A percentile compares a stretch with the other conserved stretches of the same genome.
phyloP scores from a whole-genome alignment of 2,888 invertebrate species.

The Leptopilina drosophilae region DNA sequence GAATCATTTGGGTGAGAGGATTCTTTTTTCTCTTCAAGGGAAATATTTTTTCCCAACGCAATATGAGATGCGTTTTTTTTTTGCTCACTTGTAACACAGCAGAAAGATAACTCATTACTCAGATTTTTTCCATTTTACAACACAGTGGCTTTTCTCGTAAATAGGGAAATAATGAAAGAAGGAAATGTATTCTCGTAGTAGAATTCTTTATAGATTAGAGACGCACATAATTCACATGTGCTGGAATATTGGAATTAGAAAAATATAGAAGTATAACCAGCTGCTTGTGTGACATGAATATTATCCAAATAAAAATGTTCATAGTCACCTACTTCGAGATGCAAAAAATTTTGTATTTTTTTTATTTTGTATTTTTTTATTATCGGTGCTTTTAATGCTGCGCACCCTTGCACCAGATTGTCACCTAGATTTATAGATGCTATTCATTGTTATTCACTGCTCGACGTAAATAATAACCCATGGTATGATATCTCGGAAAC shows the following conservation, averaged over 20 bases:
- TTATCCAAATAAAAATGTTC: background rate
- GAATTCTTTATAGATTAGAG: slow-evolving; percentile 1
- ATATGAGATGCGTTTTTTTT: too few species aligned
- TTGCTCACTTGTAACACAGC: too few species aligned
- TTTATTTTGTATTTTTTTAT: background rate
- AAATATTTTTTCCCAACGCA: too few species aligned
- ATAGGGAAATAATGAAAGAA: background rate
- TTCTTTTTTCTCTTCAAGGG: too few species aligned
- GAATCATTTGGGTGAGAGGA: too few species aligned
- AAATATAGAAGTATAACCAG: background rate
- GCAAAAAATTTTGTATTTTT: background rate
- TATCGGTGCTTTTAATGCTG: slow-evolving; percentile 16
- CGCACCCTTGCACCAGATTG: slow-evolving; percentile 54
- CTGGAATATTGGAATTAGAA: background rate
- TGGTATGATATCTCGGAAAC: slow-evolving; percentile 61
- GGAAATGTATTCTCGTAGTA: background rate
- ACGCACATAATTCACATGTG: background rate
- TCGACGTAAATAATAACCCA: slow-evolving; percentile 64
- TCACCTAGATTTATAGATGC: slow-evolving; percentile 63
- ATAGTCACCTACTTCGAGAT: slow-evolving; percentile 22
- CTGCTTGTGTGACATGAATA: slow-evolving; percentile 8
- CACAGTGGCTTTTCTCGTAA: background rate
- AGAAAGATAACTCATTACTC: slow-evolving; percentile 3
- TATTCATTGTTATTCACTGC: slow-evolving; percentile 67
- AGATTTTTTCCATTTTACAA: slow-evolving; percentile 7